Conservation (phyloP, 2,113 vertebrate species). For the Aspiorhynchus laticeps region DNA sequence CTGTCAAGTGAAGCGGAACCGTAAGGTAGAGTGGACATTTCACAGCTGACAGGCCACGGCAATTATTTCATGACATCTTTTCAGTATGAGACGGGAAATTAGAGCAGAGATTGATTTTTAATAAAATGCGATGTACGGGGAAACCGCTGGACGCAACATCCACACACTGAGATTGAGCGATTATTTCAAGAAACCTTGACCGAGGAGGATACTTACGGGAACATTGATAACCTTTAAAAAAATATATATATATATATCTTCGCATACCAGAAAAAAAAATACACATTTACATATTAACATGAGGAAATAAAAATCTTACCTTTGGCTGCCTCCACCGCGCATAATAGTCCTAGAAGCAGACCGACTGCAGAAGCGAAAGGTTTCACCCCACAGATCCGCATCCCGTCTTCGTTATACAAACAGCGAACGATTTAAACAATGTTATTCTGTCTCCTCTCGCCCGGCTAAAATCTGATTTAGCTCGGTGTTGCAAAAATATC, state of each 20-base stretch:
- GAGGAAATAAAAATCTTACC: constrained; percentile 66
- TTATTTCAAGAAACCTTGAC: neutral
- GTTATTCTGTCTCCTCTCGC: constrained; percentile 55
- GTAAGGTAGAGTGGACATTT: neutral
- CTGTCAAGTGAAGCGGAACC: constrained; percentile 18
- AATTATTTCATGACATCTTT: neutral
- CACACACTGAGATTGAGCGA: neutral
- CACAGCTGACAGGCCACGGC: neutral
- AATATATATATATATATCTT: neutral
- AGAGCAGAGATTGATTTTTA: neutral
- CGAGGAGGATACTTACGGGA: neutral
- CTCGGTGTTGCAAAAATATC: constrained; percentile 66
- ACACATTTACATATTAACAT: neutral
- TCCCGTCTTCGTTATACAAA: constrained; percentile 70
- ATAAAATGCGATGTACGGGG: neutral
- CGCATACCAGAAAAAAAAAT: neutral
- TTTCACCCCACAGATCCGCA: constrained; percentile 74
- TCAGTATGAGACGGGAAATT: neutral
- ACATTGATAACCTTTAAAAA: neutral
- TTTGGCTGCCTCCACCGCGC: constrained; percentile 77
- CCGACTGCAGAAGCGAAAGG: constrained; percentile 73
- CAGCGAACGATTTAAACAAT: constrained; percentile 48
- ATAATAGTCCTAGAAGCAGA: constrained; percentile 79
- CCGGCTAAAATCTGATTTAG: constrained; percentile 47
- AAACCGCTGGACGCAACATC: neutral